These are phyloP conservation scores for Galemys pyrenaicus DNA, from an alignment of 2,113 vertebrate genomes.

Conservation along the genomic window DNA sequence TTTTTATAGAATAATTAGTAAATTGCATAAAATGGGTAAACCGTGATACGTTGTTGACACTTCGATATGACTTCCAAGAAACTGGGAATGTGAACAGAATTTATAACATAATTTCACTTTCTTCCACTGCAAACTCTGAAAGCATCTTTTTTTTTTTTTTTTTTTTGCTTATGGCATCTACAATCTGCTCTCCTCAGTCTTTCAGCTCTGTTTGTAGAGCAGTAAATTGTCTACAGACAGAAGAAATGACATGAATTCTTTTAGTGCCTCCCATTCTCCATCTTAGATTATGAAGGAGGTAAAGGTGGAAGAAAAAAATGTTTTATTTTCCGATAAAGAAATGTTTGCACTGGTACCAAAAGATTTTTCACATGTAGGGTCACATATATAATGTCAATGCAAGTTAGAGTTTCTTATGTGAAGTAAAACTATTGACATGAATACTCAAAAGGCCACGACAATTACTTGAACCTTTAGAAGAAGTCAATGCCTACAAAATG, in stretches of 20 bases:
- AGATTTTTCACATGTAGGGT: neutral
- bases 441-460: neutral
- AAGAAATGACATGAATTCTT: neutral
- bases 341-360: neutral
- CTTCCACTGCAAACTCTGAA: neutral
- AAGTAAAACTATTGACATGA: neutral
- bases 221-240: neutral
- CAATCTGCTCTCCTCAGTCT: neutral
- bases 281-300: neutral
- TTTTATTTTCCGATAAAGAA: neutral
- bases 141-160: neutral
- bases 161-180: neutral
- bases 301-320: neutral
- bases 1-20: neutral
- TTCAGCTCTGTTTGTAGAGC: neutral
- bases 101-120: neutral
- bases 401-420: neutral
- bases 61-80: neutral
- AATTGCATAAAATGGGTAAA: neutral
- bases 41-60: neutral
- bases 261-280: neutral
- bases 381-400: rapidly evolving
- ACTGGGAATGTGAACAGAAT: neutral
- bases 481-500: neutral
- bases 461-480: neutral